Conservation (phyloP, 2,113 vertebrate species). For the Bubalus kerabau region DNA sequence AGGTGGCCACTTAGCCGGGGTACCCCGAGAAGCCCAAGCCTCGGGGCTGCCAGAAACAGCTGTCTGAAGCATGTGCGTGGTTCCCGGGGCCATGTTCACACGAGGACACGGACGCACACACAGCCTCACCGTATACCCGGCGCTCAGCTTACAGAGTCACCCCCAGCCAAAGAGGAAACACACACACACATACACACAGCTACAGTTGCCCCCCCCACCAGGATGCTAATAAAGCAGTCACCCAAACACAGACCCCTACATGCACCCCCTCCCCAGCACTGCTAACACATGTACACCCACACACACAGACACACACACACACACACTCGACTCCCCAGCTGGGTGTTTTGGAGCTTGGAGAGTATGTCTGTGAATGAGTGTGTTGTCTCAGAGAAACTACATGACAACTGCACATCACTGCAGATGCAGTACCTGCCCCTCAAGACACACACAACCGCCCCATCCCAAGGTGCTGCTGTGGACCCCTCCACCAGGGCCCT, state of each 20-base stretch:
- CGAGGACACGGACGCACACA: conserved; percentile 32
- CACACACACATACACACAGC: background rate
- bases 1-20: conserved; percentile 41
- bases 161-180: conserved; percentile 41
- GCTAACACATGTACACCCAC: background rate
- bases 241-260: background rate
- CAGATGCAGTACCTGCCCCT: conserved; percentile 51
- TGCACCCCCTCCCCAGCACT: background rate
- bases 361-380: background rate
- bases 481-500: background rate
- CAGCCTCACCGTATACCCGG: conserved; percentile 24
- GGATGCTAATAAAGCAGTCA: conserved; percentile 39
- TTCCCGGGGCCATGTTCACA: conserved; percentile 56
- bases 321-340: background rate
- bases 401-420: conserved; percentile 56
- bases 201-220: background rate
- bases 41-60: conserved; percentile 51
- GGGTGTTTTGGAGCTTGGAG: conserved; percentile 48
- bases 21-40: conserved; percentile 2
- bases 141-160: conserved; percentile 27
- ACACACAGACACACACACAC: background rate
- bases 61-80: conserved; percentile 64
- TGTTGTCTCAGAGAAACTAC: conserved; percentile 53
- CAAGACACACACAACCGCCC: background rate
- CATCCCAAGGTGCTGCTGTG: background rate